phyloP scores from a whole-genome alignment of 1,140 invertebrate species.

The Cryptotermes secundus region DNA sequence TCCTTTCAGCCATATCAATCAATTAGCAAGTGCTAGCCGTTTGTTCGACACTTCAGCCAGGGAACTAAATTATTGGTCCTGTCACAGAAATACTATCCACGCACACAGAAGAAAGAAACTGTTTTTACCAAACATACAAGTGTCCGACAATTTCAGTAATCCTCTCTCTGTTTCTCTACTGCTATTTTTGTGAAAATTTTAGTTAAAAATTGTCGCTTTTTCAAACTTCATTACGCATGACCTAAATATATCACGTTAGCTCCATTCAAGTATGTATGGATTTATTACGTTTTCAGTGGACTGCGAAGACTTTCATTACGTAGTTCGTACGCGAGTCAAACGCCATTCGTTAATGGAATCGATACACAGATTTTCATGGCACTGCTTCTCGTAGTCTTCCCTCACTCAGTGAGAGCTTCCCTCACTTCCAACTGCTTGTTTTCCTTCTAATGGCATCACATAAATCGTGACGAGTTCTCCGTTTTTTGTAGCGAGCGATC shows the following conservation, averaged over 20 bases:
- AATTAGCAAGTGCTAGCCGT: neutral
- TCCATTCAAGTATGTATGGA: constrained; percentile 6
- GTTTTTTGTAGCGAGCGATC: too few relatives aligned
- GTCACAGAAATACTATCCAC: neutral
- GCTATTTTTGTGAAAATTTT: neutral
- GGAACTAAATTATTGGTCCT: neutral
- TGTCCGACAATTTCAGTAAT: neutral
- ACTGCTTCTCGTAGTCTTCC: neutral
- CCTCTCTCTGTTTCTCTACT: neutral
- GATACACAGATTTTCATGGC: neutral
- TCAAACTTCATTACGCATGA: neutral
- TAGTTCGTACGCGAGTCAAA: neutral
- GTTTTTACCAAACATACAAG: neutral
- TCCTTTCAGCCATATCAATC: neutral
- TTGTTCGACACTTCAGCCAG: neutral
- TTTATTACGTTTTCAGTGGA: constrained; percentile 9
- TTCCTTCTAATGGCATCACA: neutral
- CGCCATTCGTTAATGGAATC: neutral
- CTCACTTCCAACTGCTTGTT: neutral
- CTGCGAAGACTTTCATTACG: neutral
- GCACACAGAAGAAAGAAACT: neutral
- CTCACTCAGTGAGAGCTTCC: neutral
- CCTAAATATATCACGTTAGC: neutral
- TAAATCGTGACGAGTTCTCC: neutral
- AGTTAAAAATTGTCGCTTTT: neutral